Conservation (phyloP, 1,140 invertebrate genomes). For the Lepidotrigona ventralis region DNA sequence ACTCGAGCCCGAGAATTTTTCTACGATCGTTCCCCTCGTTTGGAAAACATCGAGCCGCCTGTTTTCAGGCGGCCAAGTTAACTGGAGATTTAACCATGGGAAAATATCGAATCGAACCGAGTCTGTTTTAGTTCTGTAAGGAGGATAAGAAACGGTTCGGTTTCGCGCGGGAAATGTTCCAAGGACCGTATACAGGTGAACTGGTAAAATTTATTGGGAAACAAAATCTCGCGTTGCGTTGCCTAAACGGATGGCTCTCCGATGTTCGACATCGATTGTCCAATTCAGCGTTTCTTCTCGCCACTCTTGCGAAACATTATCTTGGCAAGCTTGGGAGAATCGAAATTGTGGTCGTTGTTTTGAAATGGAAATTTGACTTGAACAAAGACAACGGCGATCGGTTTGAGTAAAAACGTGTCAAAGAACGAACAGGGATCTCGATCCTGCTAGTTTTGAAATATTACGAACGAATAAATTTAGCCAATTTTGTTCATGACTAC, state of each 20-base stretch:
- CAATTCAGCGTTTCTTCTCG: neutral
- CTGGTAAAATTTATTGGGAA: neutral
- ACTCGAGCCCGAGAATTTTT: conserved; percentile 24
- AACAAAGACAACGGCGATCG: neutral
- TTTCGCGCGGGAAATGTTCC: conserved; percentile 9
- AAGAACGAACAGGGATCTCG: neutral
- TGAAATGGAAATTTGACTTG: neutral
- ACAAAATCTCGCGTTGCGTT: neutral
- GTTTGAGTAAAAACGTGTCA: neutral
- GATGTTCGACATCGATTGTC: neutral
- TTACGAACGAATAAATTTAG: neutral
- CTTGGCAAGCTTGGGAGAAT: neutral
- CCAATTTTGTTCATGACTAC: no score
- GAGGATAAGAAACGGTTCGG: conserved; percentile 1
- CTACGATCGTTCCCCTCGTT: neutral
- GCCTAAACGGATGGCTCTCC: neutral
- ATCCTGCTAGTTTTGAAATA: neutral
- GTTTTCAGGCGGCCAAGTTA: neutral
- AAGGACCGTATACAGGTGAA: neutral
- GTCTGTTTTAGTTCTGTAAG: neutral
- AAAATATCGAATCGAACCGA: conserved; percentile 7
- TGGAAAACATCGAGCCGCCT: neutral
- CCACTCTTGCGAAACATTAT: neutral
- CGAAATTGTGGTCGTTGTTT: neutral
- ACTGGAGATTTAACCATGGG: conserved; percentile 22